Conservation (phyloP, 2,113 vertebrate genomes). For the Cacatua alba region DNA sequence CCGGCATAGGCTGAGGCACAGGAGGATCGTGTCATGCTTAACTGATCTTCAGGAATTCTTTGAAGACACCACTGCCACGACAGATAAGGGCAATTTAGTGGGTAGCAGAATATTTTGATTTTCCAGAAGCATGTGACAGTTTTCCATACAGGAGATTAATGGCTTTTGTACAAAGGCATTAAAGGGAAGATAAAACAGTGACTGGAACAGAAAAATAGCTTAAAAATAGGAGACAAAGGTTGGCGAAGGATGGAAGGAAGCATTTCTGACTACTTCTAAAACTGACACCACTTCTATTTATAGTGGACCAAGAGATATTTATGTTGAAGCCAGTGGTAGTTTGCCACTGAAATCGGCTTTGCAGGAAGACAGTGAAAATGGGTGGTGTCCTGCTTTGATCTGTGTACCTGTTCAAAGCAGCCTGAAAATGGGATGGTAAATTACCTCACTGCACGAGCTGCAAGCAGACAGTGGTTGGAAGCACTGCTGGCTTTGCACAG, state of each 20-base stretch:
- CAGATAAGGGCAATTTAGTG: conserved; percentile 70
- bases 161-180: conserved; percentile 31
- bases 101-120: conserved; percentile 69
- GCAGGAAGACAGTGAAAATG: not conserved
- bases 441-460: not conserved
- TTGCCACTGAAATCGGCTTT: not conserved
- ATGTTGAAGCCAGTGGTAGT: not conserved
- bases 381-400: not conserved
- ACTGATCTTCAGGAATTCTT: conserved; percentile 58
- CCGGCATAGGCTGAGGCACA: not conserved
- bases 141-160: conserved; percentile 60
- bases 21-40: conserved; percentile 52
- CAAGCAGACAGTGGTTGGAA: not conserved
- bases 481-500: rapidly evolving
- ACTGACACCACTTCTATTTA: conserved; percentile 33
- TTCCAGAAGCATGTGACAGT: conserved; percentile 55
- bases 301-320: not conserved
- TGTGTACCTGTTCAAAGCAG: not conserved
- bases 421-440: not conserved
- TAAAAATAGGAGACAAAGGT: conserved; percentile 29
- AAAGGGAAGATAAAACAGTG: conserved; percentile 50
- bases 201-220: conserved; percentile 40
- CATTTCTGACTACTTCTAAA: conserved; percentile 30
- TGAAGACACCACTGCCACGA: conserved; percentile 59
- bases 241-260: conserved; percentile 44